A percentile compares a stretch with the other conserved stretches of the same genome.
Evolutionary conservation across 2,113 vertebrate species (phyloP).

Genomic region (Camarhynchus parvulus): DNA sequence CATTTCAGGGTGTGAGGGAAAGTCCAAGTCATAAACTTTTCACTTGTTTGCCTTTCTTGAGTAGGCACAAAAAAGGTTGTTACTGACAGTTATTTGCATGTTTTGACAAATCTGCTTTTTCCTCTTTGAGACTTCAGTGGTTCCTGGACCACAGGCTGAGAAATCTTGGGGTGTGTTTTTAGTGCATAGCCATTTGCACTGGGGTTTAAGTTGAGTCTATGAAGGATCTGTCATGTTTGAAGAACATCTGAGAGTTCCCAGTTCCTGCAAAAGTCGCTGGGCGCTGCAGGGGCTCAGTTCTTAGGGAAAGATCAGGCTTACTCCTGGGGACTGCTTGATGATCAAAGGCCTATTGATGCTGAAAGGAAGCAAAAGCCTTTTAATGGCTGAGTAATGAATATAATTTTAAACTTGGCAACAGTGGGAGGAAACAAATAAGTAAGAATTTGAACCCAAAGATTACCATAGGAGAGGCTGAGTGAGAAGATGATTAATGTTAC

Average conservation of each 20-base stretch:
- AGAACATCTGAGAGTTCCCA: neutral
- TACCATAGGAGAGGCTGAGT: neutral
- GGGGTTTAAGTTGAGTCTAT: neutral
- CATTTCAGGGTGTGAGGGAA: neutral
- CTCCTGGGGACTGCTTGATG: conserved; percentile 4
- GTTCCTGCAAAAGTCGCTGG: neutral
- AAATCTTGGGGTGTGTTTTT: neutral
- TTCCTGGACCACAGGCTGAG: neutral
- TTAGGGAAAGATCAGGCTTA: neutral
- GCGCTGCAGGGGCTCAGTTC: neutral
- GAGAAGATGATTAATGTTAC: neutral
- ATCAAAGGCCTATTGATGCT: conserved; percentile 13
- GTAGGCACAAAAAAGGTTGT: neutral
- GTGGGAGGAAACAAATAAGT: neutral
- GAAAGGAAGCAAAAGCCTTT: conserved; percentile 43
- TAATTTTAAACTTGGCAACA: conserved; percentile 36
- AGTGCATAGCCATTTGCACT: neutral
- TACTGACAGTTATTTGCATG: neutral
- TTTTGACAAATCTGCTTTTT: neutral
- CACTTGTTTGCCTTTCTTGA: neutral
- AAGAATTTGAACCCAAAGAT: neutral
- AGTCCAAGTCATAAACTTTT: neutral
- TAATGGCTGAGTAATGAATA: conserved; percentile 5
- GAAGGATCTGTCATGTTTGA: neutral
- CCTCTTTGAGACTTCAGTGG: neutral